Conservation (phyloP, 2,888 invertebrate species). For the Ichneumoninae sp. region DNA sequence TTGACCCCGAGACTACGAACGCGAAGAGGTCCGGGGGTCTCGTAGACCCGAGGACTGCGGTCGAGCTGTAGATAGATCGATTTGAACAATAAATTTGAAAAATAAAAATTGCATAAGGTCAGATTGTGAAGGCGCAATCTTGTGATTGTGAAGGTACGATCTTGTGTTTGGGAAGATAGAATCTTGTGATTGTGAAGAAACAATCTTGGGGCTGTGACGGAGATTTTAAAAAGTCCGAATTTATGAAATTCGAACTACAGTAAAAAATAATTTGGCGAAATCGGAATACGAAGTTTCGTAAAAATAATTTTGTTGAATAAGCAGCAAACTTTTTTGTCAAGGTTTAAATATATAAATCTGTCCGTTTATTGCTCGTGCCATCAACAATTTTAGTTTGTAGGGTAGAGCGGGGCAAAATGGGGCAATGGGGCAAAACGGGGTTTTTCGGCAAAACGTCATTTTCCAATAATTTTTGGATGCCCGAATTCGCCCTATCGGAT, state of each 20-base stretch:
- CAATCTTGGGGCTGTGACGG: no score
- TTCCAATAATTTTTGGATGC: no score
- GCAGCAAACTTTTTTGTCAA: neutral
- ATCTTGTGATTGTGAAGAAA: neutral
- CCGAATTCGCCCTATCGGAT: no score
- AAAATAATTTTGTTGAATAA: no score
- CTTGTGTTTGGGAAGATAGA: neutral
- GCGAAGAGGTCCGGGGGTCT: slow-evolving; percentile 9
- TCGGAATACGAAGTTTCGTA: neutral
- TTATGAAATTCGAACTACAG: neutral
- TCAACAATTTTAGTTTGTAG: no score
- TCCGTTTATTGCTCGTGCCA: neutral
- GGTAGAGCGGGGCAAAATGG: no score
- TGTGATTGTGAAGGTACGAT: neutral
- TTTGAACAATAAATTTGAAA: neutral
- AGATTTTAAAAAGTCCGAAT: neutral
- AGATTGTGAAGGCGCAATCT: neutral
- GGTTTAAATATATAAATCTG: neutral
- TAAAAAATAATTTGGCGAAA: neutral
- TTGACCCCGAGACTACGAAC: slow-evolving; percentile 43
- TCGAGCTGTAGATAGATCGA: slow-evolving; percentile 5
- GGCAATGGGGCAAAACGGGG: no score
- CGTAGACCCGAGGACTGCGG: slow-evolving; percentile 27
- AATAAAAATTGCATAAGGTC: neutral
- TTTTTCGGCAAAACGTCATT: no score